Evolutionary conservation across 2,888 invertebrate species (phyloP).

Genomic region (Macrophya annulata): DNA sequence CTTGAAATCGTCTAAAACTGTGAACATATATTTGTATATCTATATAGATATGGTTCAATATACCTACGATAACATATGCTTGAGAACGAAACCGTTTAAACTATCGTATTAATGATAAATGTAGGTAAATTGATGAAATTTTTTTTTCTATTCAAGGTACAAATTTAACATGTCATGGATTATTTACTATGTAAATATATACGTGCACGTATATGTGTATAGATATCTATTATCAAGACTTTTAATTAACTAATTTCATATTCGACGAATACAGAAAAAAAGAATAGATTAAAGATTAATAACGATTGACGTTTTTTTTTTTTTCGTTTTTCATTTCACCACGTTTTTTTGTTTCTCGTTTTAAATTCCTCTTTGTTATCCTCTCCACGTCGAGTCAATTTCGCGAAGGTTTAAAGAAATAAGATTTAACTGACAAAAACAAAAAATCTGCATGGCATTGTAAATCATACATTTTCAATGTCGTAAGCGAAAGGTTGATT

Average conservation of each 20-base stretch:
- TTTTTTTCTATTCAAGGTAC: neutral
- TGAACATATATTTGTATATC: neutral
- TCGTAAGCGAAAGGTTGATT: neutral
- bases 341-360: neutral
- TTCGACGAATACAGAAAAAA: neutral
- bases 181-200: neutral
- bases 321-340: neutral
- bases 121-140: neutral
- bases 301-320: neutral
- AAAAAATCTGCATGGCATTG: slow-evolving; percentile 60
- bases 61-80: neutral
- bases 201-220: no score
- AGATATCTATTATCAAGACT: no score
- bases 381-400: neutral
- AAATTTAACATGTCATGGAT: neutral
- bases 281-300: neutral
- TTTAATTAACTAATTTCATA: neutral
- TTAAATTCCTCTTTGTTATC: neutral
- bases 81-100: slow-evolving; percentile 9
- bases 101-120: neutral
- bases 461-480: slow-evolving; percentile 58
- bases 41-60: neutral
- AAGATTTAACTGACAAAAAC: slow-evolving; percentile 46
- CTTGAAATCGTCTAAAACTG: slow-evolving; percentile 53
- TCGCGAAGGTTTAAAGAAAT: neutral